Conservation (phyloP, 2,113 vertebrate genomes). For the Bombycilla garrulus region DNA sequence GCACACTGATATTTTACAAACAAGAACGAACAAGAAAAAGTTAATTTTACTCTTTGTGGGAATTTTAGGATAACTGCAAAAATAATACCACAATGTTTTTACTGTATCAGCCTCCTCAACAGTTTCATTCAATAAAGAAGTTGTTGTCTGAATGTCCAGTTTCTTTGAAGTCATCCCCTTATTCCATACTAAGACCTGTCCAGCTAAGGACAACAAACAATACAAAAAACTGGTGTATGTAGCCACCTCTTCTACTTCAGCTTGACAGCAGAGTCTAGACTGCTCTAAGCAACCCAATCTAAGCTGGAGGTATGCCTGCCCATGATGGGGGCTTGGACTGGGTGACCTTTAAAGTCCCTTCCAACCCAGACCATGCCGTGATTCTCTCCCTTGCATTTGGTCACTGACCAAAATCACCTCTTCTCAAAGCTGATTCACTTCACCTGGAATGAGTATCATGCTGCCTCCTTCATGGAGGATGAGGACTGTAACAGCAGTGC, state of each 20-base stretch:
- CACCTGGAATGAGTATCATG: neutral
- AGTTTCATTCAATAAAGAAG: neutral
- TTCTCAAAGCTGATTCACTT: neutral
- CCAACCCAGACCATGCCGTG: neutral
- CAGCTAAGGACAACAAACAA: neutral
- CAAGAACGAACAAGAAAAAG: neutral
- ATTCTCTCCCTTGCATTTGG: neutral
- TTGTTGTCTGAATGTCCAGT: neutral
- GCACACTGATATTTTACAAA: neutral
- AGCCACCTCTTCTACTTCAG: neutral
- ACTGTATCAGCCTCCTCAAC: neutral
- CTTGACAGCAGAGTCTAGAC: neutral
- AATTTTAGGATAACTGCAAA: neutral
- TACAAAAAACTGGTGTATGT: neutral
- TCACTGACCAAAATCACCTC: neutral
- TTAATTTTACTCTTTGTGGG: neutral
- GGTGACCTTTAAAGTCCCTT: neutral
- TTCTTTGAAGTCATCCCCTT: neutral
- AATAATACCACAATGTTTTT: neutral
- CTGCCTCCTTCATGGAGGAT: neutral
- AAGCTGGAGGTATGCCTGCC: neutral
- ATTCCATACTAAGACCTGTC: neutral
- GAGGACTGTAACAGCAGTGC: neutral
- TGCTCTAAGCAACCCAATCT: neutral
- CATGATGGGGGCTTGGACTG: accelerated